Base-by-base conservation (phyloP, 2,797 vertebrate genomes). In the Sebastolobus alascanus region DNA sequence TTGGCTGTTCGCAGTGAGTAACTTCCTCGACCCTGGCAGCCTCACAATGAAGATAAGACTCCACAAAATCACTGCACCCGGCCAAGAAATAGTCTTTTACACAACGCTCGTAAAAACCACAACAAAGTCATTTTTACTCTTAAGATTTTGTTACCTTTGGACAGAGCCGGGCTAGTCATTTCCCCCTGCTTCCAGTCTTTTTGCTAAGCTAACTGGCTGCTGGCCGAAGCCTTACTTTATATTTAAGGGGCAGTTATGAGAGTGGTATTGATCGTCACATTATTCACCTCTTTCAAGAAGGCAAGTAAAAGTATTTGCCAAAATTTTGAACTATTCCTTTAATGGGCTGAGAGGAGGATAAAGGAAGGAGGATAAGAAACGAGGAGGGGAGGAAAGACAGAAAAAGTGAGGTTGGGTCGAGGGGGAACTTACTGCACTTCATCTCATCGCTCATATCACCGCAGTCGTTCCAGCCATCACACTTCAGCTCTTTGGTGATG, bases 391-490 rank as follows among this genome's bases (percentile, higher is more conserved):
- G 7, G 29, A 61, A 67, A 72, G 7, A 56, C 12, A 18, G n/a
- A 4, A 20, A 13, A 71, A 13, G 73, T 29, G 1, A 11, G 31
- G 7, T 5, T 59, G 8, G 66, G 58, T 74, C 33, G 11, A 46
- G 37, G 52, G 58, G 18, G 7, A 58, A 94, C 96, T 94, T 90
- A 97, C 96, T 1, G 84, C 96, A 97, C 1, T 93, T 56, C 18
- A 16, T 84, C 81, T 97, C 96, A 31, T 97, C 96, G 22, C 96
- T 96, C 95, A 95, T 93, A 68, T 97, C 96, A 0, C 94, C 95
- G 16, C 96, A 97, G 88, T 97, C 95, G 9, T 96, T 96, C 96
- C 96, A 97, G 75, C 96, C 96, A 10, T 97, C 96, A 75, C 96
- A 97, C 6, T 80, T n/a, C 29, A 91, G 87, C 0, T 88, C 72